Base-by-base conservation (phyloP, 2,113 vertebrate species). In the Zosterops lateralis region DNA sequence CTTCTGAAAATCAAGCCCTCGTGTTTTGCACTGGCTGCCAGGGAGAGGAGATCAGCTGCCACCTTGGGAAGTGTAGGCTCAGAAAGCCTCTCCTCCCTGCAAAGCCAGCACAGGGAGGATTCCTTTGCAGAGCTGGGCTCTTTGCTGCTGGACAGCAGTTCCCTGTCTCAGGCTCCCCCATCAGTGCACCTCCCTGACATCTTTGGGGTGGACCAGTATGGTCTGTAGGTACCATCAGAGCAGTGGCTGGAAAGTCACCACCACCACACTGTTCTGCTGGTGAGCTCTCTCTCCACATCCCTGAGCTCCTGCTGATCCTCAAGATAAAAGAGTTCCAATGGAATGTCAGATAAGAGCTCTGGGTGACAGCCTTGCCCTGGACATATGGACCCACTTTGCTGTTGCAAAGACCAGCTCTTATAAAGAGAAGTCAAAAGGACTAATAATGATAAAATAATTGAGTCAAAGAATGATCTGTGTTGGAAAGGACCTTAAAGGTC, bases 1-100 rank as follows among this genome's bases (percentile, higher is more conserved):
- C 85, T 86, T 71, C 64, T 91, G 75, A 42, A 86, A 96, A 95
- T 6, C 81, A 91, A 85, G 81, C 89, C 91, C 89, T 94, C 14
- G 4, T 89, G 89, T 76, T 92, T 94, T 10, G 51, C 0, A 1
- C 84, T 74, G 92, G 58, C 93, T 89, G 89, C 91, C 84, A 32
- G 16, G 3, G 54, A 75, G 47, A 0, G 1, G 50, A 73, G 74
- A 66, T 92, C 81, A 92, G 71, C 81, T 89, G 89, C 84, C 31
- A 4, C 81, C 84, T 91, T 51, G 56, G 95, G 64, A 91, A 61
- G 54, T 1, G 25, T 17, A 44, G 82, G 56, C 64, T 93, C 34
- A 17, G 82, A 48, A 66, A 84, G 12, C 28, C 6, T 92, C 65
- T 81, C 7, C 45, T 80, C n/a, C 53, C 53, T 38, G 36, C 57